Base-by-base conservation (phyloP, 92 coral and sea anemone species). In the Isaurus tuberculatus region DNA sequence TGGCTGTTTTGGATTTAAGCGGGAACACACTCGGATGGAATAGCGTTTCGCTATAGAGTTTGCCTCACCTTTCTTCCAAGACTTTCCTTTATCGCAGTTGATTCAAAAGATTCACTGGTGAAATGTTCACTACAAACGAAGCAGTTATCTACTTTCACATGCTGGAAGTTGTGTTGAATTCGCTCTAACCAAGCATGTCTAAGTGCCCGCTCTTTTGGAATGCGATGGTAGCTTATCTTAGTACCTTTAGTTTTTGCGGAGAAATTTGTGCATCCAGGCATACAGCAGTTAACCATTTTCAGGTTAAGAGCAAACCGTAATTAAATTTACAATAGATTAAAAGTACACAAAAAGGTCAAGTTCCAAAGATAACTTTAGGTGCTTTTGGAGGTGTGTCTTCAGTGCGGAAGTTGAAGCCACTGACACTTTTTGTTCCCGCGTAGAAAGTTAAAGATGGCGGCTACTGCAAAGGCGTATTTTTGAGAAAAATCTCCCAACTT, bases 241-340 rank as follows among this genome's bases (percentile, higher is more conserved):
- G 27, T 65, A 10, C 70, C 70, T 26, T 27, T 26, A 25, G 70
- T 65, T 30, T 65, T 65, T 15, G 70, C 40, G 27, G 40, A 65
- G n/a, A 8, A 75, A 14, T 75, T 75, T 25, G 81, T 75, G 37
- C 81, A 43, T 26, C 58, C 81, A 37, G 81, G 81, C 67, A 75
- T 65, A 58, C 80, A 74, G 43, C 60, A 72, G 8, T 70, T 70
- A 14, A 70, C 75, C 75, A 70, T 70, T 70, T 27, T 70, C 20
- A n/a, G n/a, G n/a, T n/a, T n/a, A n/a, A n/a, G n/a, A n/a, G n/a
- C n/a, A n/a, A n/a, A n/a, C 55, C 51, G 23, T 67, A 67, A 34
- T 32, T 17, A 11, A 17, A 17, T 20, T 67, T 29, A 34, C 23
- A 67, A 67, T 17, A 67, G 17, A 29, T 67, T 20, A 7, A 32